phyloP scores from a whole-genome alignment of 2,888 invertebrate species.

The Rhopalosiphum nymphaeae region DNA sequence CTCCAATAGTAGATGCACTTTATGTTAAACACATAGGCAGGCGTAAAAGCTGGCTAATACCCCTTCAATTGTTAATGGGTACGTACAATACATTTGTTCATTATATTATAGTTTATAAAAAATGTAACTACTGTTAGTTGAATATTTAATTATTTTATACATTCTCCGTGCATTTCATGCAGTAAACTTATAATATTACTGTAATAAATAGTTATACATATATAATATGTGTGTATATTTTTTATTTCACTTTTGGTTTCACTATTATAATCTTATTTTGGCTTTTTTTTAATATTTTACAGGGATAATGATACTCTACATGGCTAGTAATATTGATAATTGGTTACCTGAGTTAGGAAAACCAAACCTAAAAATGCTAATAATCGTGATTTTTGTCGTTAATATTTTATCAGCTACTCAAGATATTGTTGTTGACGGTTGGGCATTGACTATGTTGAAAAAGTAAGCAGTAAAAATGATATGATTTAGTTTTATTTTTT shows the following conservation, averaged over 20 bases:
- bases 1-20: conserved; percentile 95
- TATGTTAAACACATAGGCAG: conserved; percentile 88
- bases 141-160: not conserved
- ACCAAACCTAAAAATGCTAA: conserved; percentile 74
- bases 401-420: conserved; percentile 99
- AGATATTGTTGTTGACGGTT: conserved; percentile 99
- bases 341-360: conserved; percentile 76
- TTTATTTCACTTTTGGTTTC: not conserved
- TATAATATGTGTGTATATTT: not conserved
- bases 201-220: not conserved
- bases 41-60: conserved; percentile 95
- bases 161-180: not conserved
- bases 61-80: conserved; percentile 92
- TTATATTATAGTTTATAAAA: conserved; percentile 69
- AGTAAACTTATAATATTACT: not conserved
- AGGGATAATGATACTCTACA: conserved; percentile 78
- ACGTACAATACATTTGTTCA: conserved; percentile 68
- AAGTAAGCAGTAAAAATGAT: conserved; percentile 73
- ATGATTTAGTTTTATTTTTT: not conserved
- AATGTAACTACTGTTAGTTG: not conserved
- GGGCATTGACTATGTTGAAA: conserved; percentile 98
- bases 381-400: conserved; percentile 87
- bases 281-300: not conserved
- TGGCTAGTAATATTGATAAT: conserved; percentile 81
- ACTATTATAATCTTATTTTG: conserved; percentile 68